Evolutionary conservation across 2,797 vertebrate species (phyloP), one percentile per base, ranked within the genome.

Genomic region (Acanthopagrus latus): DNA sequence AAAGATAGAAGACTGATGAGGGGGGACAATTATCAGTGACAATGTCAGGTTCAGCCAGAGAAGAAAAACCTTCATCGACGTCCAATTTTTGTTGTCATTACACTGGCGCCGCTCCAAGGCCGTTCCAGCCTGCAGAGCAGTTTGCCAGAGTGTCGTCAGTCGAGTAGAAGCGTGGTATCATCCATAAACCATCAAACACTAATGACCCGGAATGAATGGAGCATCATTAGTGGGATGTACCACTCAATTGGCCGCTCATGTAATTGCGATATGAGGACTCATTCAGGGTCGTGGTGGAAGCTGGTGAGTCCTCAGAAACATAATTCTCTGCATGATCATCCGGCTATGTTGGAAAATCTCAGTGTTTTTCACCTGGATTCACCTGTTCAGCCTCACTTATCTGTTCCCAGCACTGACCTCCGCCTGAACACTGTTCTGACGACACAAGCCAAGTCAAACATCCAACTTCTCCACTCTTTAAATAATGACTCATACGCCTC

Each of bases 381-480:
- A 83, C 51, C 66, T 67, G 65, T n/a, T 68, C 47, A 47, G 21
- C 44, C 38, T 62, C 25, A 41, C 44, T 55, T 75, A 65, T 84
- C 48, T 48, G 23, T 47, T 47, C 46, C 18, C 2, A 23, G 41
- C 41, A 64, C 71, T 29, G 0, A 41, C 44, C 60, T 64, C 63
- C 0, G 5, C 17, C 59, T 50, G 11, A 47, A 62, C 64, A 55
- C 54, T 29, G 27, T 52, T 59, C 55, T 58, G 57, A 71, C 47
- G 66, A 74, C 52, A 84, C 38, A 64, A 69, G 74, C 65, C 81
- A 90, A 88, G 78, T 71, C 86, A 89, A 90, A 90, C 86, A 88
- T 57, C 78, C 74, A 51, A 12, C 78, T 54, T 78, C 56, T 73
- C 52, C 20, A 46, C 65, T 89, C 76, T 76, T 66, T 64, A 71